phyloP scores from a whole-genome alignment of 2,797 vertebrate genomes.

The Rhinoraja longicauda region DNA sequence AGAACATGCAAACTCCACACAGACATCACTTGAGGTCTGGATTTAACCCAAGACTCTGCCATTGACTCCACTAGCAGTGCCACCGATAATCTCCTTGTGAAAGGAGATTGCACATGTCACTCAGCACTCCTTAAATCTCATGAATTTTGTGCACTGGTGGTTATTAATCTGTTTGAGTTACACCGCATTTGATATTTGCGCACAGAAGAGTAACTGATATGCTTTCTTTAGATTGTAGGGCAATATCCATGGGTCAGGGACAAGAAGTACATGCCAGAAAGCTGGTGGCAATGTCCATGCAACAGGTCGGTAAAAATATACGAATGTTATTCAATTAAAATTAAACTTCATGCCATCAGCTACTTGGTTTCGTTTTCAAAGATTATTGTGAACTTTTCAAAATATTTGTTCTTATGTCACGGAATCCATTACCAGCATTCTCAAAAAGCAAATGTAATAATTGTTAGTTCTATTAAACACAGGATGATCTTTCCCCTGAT shows the following conservation, averaged over 20 bases:
- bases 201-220: slow-evolving; percentile 23
- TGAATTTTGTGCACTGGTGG: neutral
- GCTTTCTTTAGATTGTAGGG: slow-evolving; percentile 56
- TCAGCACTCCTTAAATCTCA: neutral
- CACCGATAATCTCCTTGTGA: neutral
- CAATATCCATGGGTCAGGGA: slow-evolving; percentile 79
- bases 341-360: neutral
- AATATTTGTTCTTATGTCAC: neutral
- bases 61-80: too few species aligned
- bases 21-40: too few species aligned
- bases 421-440: neutral
- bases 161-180: neutral
- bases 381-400: neutral
- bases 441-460: neutral
- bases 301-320: slow-evolving; percentile 54
- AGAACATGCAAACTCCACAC: too few species aligned
- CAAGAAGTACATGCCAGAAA: slow-evolving; percentile 77
- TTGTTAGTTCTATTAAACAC: too few species aligned
- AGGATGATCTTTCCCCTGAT: neutral
- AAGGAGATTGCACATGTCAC: neutral
- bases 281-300: slow-evolving; percentile 62
- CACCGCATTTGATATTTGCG: neutral
- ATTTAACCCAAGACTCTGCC: too few species aligned
- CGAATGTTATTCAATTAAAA: neutral
- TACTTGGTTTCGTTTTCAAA: neutral